phyloP scores from a whole-genome alignment of 2,888 invertebrate species.

The Oithona nana region DNA sequence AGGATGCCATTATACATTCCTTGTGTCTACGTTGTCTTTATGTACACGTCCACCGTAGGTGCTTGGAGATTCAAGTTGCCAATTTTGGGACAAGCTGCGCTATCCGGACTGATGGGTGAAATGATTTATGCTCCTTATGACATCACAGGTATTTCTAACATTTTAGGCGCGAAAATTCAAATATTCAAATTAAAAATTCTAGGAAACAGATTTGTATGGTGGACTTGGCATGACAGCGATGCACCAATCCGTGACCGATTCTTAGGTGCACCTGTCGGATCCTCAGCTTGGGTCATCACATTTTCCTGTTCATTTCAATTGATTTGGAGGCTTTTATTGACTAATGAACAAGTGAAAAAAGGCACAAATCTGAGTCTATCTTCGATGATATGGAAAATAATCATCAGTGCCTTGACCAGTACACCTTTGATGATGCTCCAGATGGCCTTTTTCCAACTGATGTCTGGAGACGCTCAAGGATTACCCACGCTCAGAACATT shows the following conservation, averaged over 20 bases:
- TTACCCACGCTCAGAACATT: slow-evolving; percentile 2
- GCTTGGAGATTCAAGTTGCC: not conserved
- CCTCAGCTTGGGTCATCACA: slow-evolving; percentile 7
- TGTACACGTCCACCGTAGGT: not conserved
- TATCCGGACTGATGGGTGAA: not conserved
- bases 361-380: not conserved
- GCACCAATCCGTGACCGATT: not conserved
- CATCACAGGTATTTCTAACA: not conserved
- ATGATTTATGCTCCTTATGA: not conserved
- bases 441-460: slow-evolving; percentile 10
- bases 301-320: slow-evolving; percentile 2
- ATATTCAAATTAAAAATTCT: too few species aligned
- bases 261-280: slow-evolving; percentile 1
- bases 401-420: not conserved
- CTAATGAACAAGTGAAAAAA: not conserved
- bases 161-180: too few species aligned
- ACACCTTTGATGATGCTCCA: slow-evolving; percentile 13
- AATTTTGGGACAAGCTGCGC: not conserved
- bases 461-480: slow-evolving; percentile 5
- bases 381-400: not conserved
- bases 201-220: slow-evolving; percentile 12
- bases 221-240: slow-evolving; percentile 14
- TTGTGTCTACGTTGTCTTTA: not conserved
- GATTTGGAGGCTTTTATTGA: not conserved
- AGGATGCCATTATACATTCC: not conserved